These are phyloP conservation scores for Agonum fuliginosum DNA, from an alignment of 2,888 invertebrate species.

Conservation along the genomic window DNA sequence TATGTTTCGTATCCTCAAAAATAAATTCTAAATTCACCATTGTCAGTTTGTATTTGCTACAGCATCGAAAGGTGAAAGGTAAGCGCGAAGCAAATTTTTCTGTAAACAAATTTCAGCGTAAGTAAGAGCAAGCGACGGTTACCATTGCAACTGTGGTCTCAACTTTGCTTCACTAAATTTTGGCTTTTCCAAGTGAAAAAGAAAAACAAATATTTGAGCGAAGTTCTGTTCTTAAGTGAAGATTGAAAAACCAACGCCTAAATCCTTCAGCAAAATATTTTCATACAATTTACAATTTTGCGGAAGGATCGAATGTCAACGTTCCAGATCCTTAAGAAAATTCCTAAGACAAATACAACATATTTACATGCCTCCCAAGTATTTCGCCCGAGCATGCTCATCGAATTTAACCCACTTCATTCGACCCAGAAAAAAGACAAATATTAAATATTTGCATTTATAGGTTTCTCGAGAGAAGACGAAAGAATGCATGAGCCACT, in stretches of 20 bases:
- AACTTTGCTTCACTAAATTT: conserved; percentile 42
- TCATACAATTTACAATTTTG: conserved; percentile 23
- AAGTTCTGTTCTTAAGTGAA: conserved; percentile 24
- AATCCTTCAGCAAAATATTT: conserved; percentile 27
- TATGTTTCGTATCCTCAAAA: no score
- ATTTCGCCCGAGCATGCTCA: conserved; percentile 15
- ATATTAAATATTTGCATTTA: conserved; percentile 42
- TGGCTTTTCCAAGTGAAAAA: conserved; percentile 28
- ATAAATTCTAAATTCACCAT: no score
- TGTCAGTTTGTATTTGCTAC: conserved; percentile 1
- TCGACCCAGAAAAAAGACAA: conserved; percentile 29
- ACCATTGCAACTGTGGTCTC: conserved; percentile 11
- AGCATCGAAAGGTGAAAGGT: conserved; percentile 16
- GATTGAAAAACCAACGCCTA: conserved; percentile 26
- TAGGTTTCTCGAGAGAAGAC: neutral
- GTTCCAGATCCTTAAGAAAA: conserved; percentile 28
- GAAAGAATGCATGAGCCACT: no score
- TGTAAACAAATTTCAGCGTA: conserved; percentile 17
- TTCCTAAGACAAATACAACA: conserved; percentile 39
- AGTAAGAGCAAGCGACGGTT: neutral
- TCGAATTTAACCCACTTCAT: conserved; percentile 36
- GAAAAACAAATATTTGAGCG: conserved; percentile 34
- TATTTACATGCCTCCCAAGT: conserved; percentile 45
- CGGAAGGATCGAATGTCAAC: conserved; percentile 18
- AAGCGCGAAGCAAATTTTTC: neutral